Percentiles rank a stretch among this genome's conserved stretches.
Conservation (phyloP, 2,888 invertebrate species). For the Leucoma salicis region DNA sequence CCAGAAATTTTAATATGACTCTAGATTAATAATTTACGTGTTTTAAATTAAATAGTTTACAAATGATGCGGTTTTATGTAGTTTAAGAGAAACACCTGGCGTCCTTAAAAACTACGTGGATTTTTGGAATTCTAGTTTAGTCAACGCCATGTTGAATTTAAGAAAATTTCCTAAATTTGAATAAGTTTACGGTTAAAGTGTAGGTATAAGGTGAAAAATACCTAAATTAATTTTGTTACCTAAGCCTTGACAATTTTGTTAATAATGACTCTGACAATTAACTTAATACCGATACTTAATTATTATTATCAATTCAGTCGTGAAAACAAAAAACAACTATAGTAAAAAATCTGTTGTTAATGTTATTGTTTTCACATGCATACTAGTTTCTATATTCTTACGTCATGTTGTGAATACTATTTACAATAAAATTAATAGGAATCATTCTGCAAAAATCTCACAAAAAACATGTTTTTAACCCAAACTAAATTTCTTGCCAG, state of each 20-base stretch:
- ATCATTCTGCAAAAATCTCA: constrained; percentile 14
- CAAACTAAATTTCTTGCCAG: background rate
- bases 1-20: constrained; percentile 62
- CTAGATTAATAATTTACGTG: constrained; percentile 65
- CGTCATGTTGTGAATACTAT: constrained; percentile 15
- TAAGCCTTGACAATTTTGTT: too few relatives aligned
- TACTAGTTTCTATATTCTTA: constrained; percentile 14
- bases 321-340: constrained; percentile 1
- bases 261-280: background rate
- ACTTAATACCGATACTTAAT: background rate
- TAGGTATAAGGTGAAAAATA: too few relatives aligned
- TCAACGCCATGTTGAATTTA: too few relatives aligned
- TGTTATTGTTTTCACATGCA: constrained; percentile 10
- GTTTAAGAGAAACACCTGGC: constrained; percentile 19
- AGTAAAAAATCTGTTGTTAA: constrained; percentile 2
- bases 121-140: background rate
- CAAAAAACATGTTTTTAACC: constrained; percentile 9
- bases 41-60: constrained; percentile 52
- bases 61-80: constrained; percentile 46
- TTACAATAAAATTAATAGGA: constrained; percentile 13
- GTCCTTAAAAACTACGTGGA: constrained; percentile 13
- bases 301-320: constrained; percentile 2
- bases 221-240: too few relatives aligned
- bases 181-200: too few relatives aligned
- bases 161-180: too few relatives aligned